Percentiles rank a stretch among this genome's conserved stretches.
Conservation (phyloP, 2,113 vertebrate genomes). For the Leptodactylus fuscus region DNA sequence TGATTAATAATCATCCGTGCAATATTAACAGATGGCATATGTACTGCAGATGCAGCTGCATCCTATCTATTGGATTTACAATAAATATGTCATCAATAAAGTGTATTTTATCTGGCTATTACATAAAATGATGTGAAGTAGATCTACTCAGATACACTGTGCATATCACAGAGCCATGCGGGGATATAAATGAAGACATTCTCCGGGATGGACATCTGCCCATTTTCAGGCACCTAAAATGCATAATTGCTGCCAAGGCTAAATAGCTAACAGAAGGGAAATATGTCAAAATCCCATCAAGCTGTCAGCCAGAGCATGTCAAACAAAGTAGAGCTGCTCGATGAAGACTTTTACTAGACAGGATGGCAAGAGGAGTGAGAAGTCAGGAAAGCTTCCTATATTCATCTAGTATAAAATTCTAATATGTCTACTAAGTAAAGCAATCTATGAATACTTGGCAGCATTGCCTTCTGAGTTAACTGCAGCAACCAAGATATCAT, state of each 20-base stretch:
- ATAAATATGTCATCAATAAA: conserved; percentile 24
- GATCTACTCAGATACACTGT: background rate
- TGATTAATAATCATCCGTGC: background rate
- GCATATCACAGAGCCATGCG: background rate
- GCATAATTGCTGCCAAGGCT: background rate
- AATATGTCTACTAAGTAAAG: background rate
- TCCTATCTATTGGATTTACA: background rate
- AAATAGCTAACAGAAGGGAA: background rate
- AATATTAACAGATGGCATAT: background rate
- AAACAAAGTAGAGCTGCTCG: conserved; percentile 33
- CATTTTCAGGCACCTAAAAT: conserved; percentile 13
- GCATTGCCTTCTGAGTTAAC: background rate
- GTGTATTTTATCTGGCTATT: background rate
- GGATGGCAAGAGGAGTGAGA: background rate
- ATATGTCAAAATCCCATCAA: background rate
- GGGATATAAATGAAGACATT: conserved; percentile 12
- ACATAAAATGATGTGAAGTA: background rate
- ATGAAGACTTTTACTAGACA: background rate
- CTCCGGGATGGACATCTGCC: conserved; percentile 17
- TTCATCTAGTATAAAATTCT: background rate
- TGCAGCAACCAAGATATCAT: background rate
- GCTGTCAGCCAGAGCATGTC: background rate
- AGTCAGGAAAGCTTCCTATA: background rate
- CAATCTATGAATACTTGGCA: background rate
- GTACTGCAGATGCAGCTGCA: background rate